Evolutionary conservation across 2,888 invertebrate genomes (phyloP), one percentile per base, ranked within the genome.

Genomic region (Macrostomum cliftonense): DNA sequence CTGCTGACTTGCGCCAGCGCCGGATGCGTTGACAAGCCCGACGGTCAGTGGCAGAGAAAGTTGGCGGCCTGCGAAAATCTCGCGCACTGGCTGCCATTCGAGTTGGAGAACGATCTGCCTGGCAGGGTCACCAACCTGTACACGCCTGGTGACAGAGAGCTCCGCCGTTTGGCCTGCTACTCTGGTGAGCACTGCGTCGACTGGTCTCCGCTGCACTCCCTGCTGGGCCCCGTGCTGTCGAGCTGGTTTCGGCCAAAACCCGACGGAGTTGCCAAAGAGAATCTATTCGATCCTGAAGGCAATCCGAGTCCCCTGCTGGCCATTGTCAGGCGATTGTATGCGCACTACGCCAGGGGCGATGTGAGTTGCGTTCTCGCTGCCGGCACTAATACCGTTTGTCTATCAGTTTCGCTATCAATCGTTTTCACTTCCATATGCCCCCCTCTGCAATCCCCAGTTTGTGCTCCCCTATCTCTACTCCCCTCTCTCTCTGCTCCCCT

Each of bases 41-140:
- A 28, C 28, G 28, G 28, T 28, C 28, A 4, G 5, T 61, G 51
- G 37, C 55, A 57, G 20, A 50, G 51, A 17, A 61, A 61, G 48
- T 43, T 53, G 4, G 53, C 55, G 17, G 54, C 58, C 52, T 61
- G 61, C 50, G 58, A 57, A 44, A 60, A 60, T 47, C 54, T 59
- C 46, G 43, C 61, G 2, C 61, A 61, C 52, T 60, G 60, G 60
- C 54, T 58, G 37, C 56, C 58, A 21, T 61, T 56, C 47, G 52
- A 51, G 1, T 40, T 60, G 28, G 50, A 56, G 44, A 60, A 60
- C 42, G 49, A 54, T 13, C 46, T 51, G 9, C 50, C 52, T 4
- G 54, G 57, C 19, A 4, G 28, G 28, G 46, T 53, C 13, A 54
- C 56, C 37, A 60, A 60, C 48, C 52, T 61, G 45, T 61, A 56